These are phyloP conservation scores for Endotricha flammealis DNA, from an alignment of 2,888 invertebrate species.

Conservation along the genomic window DNA sequence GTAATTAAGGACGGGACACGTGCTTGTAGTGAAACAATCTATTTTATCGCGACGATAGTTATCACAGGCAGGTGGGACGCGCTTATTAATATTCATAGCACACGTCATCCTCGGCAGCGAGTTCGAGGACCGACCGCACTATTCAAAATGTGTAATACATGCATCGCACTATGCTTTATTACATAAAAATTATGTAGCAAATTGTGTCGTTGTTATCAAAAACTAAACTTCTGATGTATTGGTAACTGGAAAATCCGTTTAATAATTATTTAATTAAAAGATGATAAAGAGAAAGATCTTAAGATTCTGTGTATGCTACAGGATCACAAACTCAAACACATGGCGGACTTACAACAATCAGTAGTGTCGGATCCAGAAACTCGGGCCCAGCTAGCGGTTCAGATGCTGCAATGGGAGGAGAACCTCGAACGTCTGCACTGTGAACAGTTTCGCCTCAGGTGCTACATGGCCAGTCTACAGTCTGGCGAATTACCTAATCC, in stretches of 20 bases:
- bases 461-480: slow-evolving; percentile 98
- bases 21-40: slow-evolving; percentile 37
- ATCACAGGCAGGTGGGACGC: slow-evolving; percentile 48
- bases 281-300: too few relatives aligned
- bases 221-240: too few relatives aligned
- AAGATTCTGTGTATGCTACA: too few relatives aligned
- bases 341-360: slow-evolving; percentile 99
- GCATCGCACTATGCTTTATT: slow-evolving; percentile 18
- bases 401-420: slow-evolving; percentile 98
- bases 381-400: slow-evolving; percentile 93
- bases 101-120: slow-evolving; percentile 42
- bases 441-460: slow-evolving; percentile 96
- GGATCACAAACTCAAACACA: slow-evolving; percentile 98
- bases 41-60: slow-evolving; percentile 47
- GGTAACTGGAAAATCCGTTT: too few relatives aligned
- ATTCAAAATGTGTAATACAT: slow-evolving; percentile 39
- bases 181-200: too few relatives aligned
- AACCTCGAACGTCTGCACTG: slow-evolving; percentile 97
- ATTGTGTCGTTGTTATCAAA: too few relatives aligned
- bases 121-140: slow-evolving; percentile 38
- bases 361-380: slow-evolving; percentile 95
- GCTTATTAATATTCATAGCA: slow-evolving; percentile 70
- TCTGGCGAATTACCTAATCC: slow-evolving; percentile 97
- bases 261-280: too few relatives aligned
- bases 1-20: slow-evolving; percentile 33